Evolutionary conservation across 2,888 invertebrate species (phyloP), one percentile per base, ranked within the genome.

Genomic region (Leptinotarsa rubiginosa): DNA sequence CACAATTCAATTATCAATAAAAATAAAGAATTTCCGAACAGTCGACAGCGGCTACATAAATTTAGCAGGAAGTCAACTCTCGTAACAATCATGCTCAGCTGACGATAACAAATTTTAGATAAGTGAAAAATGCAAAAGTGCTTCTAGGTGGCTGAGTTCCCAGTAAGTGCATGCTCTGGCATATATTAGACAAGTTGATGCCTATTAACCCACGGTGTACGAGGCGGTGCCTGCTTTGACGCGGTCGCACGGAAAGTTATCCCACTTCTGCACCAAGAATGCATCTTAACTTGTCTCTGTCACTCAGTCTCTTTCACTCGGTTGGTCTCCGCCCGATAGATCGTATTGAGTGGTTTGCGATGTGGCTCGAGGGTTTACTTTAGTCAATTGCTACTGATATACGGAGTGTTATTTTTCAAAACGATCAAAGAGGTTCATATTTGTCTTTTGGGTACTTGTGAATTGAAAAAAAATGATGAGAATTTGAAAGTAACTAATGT

Each of bases 81-180:
- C 31, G 10, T 41, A 41, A 62, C 62, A 62, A 41, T 62, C 16
- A 31, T 31, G 62, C 31, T 62, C 74, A 74, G 74, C 74, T 74
- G 74, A 72, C 73, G 72, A 76, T 76, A 74, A 76, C 74, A 72
- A 72, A 72, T 76, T 64, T 25, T 66, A 72, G 78, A 78, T 78
- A 78, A 76, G 74, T 73, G 73, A 74, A 76, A 81, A 75, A 76
- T 75, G 76, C 79, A 78, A 65, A 66, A 75, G 74, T 79, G 78
- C 77, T 70, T 59, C 52, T 76, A 74, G 74, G 74, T 77, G 74
- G 77, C 78, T 69, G 73, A 62, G 77, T 73, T 72, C 78, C 75
- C 75, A 75, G 78, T 80, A 77, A 74, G 80, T 78, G 74, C 81
- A 80, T 82, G 82, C 76, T 81, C 81, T 80, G 80, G 81, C 80